These are phyloP conservation scores for Oncorhynchus mykiss DNA, from an alignment of 2,113 vertebrate genomes.

Conservation along the genomic window DNA sequence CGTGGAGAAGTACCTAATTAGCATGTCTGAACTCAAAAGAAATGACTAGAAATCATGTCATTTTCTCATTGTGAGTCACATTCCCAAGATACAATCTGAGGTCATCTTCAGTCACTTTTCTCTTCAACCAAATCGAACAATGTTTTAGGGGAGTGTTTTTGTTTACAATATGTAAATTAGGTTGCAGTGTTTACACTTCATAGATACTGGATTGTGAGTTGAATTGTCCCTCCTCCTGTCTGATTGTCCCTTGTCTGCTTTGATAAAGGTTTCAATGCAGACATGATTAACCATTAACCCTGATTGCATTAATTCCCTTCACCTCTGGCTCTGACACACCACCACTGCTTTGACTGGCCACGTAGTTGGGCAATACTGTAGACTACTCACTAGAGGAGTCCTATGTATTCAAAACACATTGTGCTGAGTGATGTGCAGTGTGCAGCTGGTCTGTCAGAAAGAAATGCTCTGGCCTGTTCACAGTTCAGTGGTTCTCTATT, in stretches of 20 bases:
- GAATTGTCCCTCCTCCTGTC: not conserved
- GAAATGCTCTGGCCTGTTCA: conserved; percentile 31
- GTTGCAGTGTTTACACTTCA: not conserved
- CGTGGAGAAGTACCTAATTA: not conserved
- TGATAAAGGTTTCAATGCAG: not conserved
- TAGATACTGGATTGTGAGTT: conserved; percentile 16
- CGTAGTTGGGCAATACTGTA: not conserved
- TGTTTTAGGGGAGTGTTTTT: not conserved
- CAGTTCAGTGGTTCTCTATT: conserved; percentile 47
- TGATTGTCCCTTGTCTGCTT: not conserved
- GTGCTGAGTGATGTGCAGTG: conserved; percentile 6
- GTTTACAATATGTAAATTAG: too few relatives aligned
- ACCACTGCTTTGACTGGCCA: conserved; percentile 5
- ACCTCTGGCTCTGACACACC: not conserved
- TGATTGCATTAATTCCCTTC: not conserved
- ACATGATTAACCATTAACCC: conserved; percentile 9
- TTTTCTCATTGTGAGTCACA: not conserved
- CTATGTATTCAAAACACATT: conserved; percentile 13
- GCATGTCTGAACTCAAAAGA: not conserved
- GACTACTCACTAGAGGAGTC: not conserved
- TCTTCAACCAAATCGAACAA: not conserved
- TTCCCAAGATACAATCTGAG: conserved; percentile 3
- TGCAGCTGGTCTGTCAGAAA: conserved; percentile 25
- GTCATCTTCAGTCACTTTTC: not conserved
- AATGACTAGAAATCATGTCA: not conserved